Evolutionary conservation across 2,888 invertebrate species (phyloP).

Genomic region (Campaea margaritaria): DNA sequence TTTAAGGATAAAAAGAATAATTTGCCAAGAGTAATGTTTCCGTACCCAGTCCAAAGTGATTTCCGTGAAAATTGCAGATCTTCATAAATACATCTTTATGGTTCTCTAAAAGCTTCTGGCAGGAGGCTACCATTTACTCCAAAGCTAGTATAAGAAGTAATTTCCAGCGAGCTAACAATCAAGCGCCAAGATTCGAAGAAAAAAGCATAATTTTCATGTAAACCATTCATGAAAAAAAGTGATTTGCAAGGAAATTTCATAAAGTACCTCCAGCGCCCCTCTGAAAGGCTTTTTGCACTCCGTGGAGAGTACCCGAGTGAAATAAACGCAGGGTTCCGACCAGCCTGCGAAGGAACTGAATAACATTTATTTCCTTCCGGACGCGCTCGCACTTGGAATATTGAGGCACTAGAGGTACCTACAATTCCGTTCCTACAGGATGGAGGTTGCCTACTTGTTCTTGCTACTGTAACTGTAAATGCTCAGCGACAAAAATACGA

Average conservation of each 20-base stretch:
- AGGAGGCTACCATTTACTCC: conserved; percentile 13
- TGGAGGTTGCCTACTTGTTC: no score
- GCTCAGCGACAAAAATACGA: no score
- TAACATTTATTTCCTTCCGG: conserved; percentile 2
- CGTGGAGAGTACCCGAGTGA: neutral
- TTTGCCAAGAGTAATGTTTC: conserved; percentile 13
- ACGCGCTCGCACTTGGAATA: neutral
- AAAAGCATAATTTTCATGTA: conserved; percentile 5
- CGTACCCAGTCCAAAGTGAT: conserved; percentile 9
- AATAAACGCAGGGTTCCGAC: neutral
- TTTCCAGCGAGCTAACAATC: neutral
- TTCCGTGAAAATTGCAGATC: conserved; percentile 15
- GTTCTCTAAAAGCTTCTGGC: conserved; percentile 17
- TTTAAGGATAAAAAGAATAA: conserved; percentile 9
- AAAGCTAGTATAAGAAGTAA: neutral
- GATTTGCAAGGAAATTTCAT: neutral
- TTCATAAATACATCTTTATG: neutral
- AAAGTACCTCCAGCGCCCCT: neutral
- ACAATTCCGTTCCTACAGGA: no score
- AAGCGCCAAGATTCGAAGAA: neutral
- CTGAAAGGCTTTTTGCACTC: conserved; percentile 4
- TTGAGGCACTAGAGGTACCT: neutral
- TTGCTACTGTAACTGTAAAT: no score
- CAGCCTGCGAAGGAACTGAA: conserved; percentile 7
- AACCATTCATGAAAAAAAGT: conserved; percentile 6